These are phyloP conservation scores for Dryas iulia DNA, from an alignment of 1,140 invertebrate genomes.

Conservation along the genomic window DNA sequence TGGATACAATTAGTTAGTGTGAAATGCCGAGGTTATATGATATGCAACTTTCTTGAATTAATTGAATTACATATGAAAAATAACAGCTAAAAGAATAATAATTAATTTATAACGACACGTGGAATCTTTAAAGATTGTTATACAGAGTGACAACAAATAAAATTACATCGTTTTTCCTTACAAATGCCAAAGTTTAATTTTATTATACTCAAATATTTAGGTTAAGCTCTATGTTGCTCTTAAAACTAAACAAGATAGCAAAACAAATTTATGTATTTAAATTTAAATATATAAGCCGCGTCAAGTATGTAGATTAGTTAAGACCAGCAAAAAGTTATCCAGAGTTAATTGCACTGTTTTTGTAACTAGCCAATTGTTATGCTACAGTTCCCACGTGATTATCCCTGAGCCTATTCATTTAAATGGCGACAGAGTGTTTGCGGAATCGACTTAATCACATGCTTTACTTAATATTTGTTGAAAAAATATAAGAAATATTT, in stretches of 20 bases:
- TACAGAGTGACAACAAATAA: no score
- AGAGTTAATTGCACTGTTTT: not conserved
- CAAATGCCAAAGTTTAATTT: not conserved
- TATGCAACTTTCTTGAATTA: constrained; percentile 1
- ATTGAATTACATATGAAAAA: not conserved
- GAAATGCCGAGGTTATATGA: not conserved
- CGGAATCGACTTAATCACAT: constrained; percentile 3
- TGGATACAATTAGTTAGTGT: not conserved
- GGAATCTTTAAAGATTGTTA: not conserved
- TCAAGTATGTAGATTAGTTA: not conserved
- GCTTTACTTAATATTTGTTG: not conserved
- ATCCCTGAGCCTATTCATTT: not conserved
- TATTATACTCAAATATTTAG: not conserved
- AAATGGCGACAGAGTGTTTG: not conserved
- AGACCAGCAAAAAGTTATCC: not conserved
- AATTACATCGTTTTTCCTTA: no score
- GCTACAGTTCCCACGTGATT: not conserved
- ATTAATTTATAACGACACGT: not conserved
- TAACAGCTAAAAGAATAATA: not conserved
- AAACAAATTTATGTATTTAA: no score
- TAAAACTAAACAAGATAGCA: no score
- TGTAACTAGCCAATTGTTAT: not conserved
- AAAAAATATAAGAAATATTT: not conserved
- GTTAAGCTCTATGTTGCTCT: not conserved
- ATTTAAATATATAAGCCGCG: no score